Base-by-base conservation (phyloP, 2,888 invertebrate genomes). In the Allacma fusca region DNA sequence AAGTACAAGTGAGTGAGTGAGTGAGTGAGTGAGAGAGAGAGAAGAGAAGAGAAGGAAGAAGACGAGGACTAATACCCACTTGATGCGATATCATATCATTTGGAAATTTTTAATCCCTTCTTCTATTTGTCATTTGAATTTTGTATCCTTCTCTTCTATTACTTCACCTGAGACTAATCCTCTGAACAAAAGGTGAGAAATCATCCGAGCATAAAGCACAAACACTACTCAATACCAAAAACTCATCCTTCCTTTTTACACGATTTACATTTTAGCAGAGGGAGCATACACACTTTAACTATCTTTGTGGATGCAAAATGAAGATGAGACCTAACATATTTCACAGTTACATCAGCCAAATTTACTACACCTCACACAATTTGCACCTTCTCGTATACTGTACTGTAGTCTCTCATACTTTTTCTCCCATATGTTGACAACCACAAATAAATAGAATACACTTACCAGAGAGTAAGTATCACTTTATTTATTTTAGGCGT, bases 111-210 rank as follows among this genome's bases (percentile, higher is more conserved):
- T 72, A 57, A 59, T 59, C 57, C 59, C 62, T 62, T 73, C 73
- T 76, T 76, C 69, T 76, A 70, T 75, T 65, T 76, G 76, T 76
- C 76, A 76, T 76, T 76, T 70, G 57, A 69, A 75, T 75, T 75
- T 59, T 69, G 43, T 75, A 67, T 68, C 75, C 59, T 64, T 57
- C 67, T 68, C 68, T 68, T 68, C 68, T 75, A 67, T 68, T 77
- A 72, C 72, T 77, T 77, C 77, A 72, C 72, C 77, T 77, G 76
- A 71, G 71, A 78, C 78, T 82, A 80, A 82, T 82, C 81, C 80
- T 78, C 75, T 80, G 79, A 80, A 80, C 81, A 81, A 81, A 81
- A 81, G 79, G 81, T 81, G 81, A 81, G 79, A 81, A 81, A 79
- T 80, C 81, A 81, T 71, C 79, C 76, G 72, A 77, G 75, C 79